Conservation (phyloP, 1,140 invertebrate species). For the Atta colombica region DNA sequence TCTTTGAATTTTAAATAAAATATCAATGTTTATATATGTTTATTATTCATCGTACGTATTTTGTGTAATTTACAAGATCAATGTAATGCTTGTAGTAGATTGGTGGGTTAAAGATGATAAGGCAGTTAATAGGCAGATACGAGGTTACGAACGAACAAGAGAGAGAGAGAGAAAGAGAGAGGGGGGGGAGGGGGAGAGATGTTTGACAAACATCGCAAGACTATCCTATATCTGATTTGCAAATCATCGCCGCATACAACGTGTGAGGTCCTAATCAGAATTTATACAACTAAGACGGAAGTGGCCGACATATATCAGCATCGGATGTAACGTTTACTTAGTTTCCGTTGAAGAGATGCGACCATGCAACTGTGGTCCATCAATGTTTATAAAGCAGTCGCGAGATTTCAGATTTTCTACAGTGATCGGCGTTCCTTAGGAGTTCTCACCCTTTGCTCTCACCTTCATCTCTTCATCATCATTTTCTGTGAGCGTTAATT, state of each 20-base stretch:
- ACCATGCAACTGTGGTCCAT: constrained; percentile 36
- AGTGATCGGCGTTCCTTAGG: constrained; percentile 1
- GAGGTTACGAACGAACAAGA: constrained; percentile 12
- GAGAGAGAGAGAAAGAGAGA: not conserved
- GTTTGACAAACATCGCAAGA: constrained; percentile 49
- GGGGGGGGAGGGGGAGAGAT: not conserved
- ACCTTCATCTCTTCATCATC: not conserved
- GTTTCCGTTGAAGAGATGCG: constrained; percentile 53
- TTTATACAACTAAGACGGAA: constrained; percentile 76
- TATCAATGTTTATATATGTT: not conserved
- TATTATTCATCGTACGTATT: not conserved
- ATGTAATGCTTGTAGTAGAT: not conserved
- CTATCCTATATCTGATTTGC: constrained; percentile 57
- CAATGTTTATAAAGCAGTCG: constrained; percentile 55
- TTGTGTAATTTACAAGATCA: not conserved
- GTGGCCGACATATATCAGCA: constrained; percentile 78
- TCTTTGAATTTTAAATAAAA: not conserved
- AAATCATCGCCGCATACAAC: constrained; percentile 65
- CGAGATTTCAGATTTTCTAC: not conserved
- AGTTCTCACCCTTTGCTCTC: not conserved
- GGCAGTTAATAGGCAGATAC: not conserved
- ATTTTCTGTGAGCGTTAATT: constrained; percentile 58
- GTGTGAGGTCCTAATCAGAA: constrained; percentile 69
- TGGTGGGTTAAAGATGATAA: constrained; percentile 23
- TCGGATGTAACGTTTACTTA: constrained; percentile 75